Evolutionary conservation across 2,797 vertebrate species (phyloP).

Genomic region (Micrastur ruficollis): DNA sequence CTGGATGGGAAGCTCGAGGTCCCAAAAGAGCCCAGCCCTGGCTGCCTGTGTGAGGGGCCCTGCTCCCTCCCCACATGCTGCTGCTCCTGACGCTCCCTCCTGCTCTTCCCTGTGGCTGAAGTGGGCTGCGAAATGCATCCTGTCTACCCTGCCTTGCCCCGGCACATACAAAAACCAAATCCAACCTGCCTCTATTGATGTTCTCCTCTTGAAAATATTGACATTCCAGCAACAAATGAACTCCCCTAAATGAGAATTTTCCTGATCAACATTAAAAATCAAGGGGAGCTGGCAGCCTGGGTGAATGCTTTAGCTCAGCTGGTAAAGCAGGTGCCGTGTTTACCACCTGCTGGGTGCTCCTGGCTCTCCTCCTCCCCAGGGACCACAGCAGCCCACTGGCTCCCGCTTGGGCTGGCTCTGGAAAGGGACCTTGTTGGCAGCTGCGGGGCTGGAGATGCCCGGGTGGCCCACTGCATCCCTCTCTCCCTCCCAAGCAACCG

Average conservation of each 20-base stretch:
- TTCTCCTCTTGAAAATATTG: neutral
- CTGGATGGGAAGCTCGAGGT: neutral
- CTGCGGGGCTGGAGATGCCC: neutral
- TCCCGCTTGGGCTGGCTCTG: neutral
- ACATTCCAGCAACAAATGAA: too few relatives aligned
- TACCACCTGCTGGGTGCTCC: neutral
- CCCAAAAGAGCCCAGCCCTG: neutral
- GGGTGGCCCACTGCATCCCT: too few relatives aligned
- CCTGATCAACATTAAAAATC: neutral
- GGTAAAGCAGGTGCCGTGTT: neutral
- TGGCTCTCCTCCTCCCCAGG: neutral
- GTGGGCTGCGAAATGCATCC: neutral
- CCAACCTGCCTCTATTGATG: neutral
- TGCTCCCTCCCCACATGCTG: rapidly evolving
- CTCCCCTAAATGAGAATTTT: neutral
- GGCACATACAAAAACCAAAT: neutral
- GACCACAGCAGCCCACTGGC: neutral
- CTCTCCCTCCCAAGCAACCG: neutral
- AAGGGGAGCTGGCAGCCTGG: neutral
- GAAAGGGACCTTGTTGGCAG: neutral
- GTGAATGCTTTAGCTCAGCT: neutral
- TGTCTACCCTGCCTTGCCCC: neutral
- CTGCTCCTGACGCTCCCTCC: neutral
- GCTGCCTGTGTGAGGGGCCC: neutral
- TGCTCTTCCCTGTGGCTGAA: neutral